Percentiles rank a stretch among this genome's conserved stretches.
These are phyloP conservation scores for Collichthys lucidus DNA, from an alignment of 2,113 vertebrate genomes.

Conservation along the genomic window DNA sequence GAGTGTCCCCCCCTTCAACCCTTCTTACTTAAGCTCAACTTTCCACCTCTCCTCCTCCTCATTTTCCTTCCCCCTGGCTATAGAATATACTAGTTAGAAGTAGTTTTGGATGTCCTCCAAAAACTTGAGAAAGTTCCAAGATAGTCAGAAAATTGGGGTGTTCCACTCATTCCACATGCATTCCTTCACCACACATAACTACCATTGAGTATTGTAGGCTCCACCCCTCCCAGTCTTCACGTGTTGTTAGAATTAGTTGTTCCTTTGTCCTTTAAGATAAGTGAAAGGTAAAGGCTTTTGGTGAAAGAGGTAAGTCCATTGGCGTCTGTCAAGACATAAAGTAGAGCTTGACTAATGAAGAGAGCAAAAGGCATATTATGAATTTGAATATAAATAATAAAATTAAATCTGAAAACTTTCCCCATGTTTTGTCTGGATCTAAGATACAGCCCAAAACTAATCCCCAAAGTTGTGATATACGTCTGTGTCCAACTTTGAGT, in stretches of 20 bases:
- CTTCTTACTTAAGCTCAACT: conserved; percentile 38
- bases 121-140: conserved; percentile 52
- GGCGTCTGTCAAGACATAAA: conserved; percentile 13
- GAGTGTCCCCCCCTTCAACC: conserved; percentile 82
- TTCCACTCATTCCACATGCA: conserved; percentile 53
- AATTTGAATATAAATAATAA: background rate
- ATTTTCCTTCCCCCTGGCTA: conserved; percentile 25
- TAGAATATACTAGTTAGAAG: conserved; percentile 65
- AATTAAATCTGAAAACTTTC: conserved; percentile 16
- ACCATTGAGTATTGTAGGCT: conserved; percentile 19
- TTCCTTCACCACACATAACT: conserved; percentile 5
- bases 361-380: background rate
- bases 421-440: background rate
- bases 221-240: conserved; percentile 11
- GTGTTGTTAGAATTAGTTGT: conserved; percentile 25
- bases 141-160: conserved; percentile 30
- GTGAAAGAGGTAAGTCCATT: conserved; percentile 46
- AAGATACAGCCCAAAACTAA: conserved; percentile 1
- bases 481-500: background rate
- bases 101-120: conserved; percentile 63
- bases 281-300: conserved; percentile 6
- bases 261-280: background rate
- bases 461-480: background rate
- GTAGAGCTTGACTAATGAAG: conserved; percentile 54
- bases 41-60: conserved; percentile 31